Conservation (phyloP, 1,140 invertebrate species). For the Leguminivora glycinivorella region DNA sequence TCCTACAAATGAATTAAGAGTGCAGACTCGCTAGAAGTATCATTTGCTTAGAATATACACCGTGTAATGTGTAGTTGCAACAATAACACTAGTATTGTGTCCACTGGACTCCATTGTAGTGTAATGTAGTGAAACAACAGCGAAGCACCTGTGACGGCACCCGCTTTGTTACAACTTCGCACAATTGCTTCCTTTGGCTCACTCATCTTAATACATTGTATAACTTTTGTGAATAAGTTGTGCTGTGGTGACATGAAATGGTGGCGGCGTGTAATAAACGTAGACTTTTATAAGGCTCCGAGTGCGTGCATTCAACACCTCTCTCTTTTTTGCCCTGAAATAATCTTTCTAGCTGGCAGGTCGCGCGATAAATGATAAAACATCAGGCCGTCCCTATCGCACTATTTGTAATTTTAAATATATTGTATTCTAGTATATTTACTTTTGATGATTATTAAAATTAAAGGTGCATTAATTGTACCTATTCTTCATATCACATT, state of each 20-base stretch:
- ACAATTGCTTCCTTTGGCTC: constrained; percentile 34
- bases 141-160: constrained; percentile 21
- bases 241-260: not conserved
- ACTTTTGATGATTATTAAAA: too few species aligned
- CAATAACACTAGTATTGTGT: constrained; percentile 28
- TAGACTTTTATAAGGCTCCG: too few species aligned
- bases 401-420: too few species aligned
- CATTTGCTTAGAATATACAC: not conserved
- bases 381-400: too few species aligned
- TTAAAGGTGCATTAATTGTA: too few species aligned
- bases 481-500: too few species aligned
- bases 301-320: too few species aligned
- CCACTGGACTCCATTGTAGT: constrained; percentile 34
- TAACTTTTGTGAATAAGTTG: constrained; percentile 26
- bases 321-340: too few species aligned
- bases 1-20: not conserved
- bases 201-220: constrained; percentile 10
- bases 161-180: constrained; percentile 26
- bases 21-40: not conserved
- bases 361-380: too few species aligned
- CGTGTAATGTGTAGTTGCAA: not conserved
- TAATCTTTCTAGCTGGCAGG: too few species aligned
- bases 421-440: too few species aligned
- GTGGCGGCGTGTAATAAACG: not conserved
- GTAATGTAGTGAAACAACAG: constrained; percentile 35